These are phyloP conservation scores for Thripadectes ignobilis DNA, from an alignment of 2,797 vertebrate genomes.

Conservation along the genomic window DNA sequence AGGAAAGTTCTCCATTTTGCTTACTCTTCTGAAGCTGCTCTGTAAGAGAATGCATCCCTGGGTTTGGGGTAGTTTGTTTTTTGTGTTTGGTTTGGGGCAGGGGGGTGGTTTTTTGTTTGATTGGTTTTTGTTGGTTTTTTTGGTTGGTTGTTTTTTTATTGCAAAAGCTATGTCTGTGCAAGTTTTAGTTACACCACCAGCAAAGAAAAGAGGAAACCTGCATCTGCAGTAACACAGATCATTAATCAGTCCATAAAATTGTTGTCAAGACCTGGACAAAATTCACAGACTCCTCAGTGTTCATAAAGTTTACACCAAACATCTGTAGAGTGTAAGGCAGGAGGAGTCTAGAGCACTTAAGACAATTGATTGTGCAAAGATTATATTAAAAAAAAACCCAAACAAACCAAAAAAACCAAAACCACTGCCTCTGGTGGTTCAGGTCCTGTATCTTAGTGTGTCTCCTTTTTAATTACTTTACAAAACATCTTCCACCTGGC, in stretches of 20 bases:
- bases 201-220: constrained; percentile 15
- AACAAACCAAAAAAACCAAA: background rate
- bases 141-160: background rate
- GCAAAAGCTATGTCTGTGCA: background rate
- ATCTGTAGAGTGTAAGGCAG: background rate
- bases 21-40: background rate
- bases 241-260: constrained; percentile 30
- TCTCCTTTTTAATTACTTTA: background rate
- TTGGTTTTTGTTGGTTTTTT: background rate
- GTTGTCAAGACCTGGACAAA: background rate
- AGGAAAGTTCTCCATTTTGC: background rate
- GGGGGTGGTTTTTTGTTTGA: no score
- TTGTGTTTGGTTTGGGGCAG: background rate
- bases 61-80: background rate
- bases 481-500: background rate
- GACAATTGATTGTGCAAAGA: background rate
- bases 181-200: background rate
- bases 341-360: background rate
- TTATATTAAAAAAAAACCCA: background rate
- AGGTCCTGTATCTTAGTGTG: background rate
- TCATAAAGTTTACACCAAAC: background rate
- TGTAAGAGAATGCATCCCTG: background rate
- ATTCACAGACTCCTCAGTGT: background rate
- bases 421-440: background rate
- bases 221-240: background rate